A percentile compares a stretch with the other conserved stretches of the same genome.
Evolutionary conservation across 2,888 invertebrate genomes (phyloP).

Genomic region (Drosophila nr. perissopoda): DNA sequence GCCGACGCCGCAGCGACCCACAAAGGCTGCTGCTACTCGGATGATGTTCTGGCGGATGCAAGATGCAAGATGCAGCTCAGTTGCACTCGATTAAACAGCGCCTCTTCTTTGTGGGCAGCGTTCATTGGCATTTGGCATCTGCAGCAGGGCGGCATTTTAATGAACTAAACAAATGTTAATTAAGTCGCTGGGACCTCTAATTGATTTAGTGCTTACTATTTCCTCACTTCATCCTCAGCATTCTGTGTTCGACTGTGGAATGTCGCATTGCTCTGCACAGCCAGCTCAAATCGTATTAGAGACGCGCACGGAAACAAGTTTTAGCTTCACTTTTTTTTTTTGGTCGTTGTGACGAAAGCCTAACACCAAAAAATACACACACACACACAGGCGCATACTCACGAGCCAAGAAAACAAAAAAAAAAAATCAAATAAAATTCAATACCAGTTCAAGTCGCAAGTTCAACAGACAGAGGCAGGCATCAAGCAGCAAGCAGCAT

Average conservation of each 20-base stretch:
- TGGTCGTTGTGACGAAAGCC: slow-evolving; percentile 55
- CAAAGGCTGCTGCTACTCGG: slow-evolving; percentile 50
- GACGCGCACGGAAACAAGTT: slow-evolving; percentile 65
- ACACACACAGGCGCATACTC: background rate
- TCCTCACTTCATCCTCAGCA: slow-evolving; percentile 37
- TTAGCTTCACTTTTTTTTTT: slow-evolving; percentile 24
- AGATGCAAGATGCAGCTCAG: slow-evolving; percentile 9
- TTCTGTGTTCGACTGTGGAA: slow-evolving; percentile 15
- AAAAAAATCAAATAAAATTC: slow-evolving; percentile 49
- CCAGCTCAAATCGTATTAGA: slow-evolving; percentile 66
- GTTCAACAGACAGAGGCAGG: slow-evolving; percentile 57
- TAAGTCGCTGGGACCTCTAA: slow-evolving; percentile 66
- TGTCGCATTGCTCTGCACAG: slow-evolving; percentile 52
- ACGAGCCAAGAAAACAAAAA: slow-evolving; percentile 37
- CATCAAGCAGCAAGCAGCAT: slow-evolving; percentile 16
- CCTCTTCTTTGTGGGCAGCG: slow-evolving; percentile 63
- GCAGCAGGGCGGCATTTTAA: slow-evolving; percentile 48
- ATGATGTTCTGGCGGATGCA: slow-evolving; percentile 36
- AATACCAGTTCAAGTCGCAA: slow-evolving; percentile 68
- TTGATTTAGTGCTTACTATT: slow-evolving; percentile 60
- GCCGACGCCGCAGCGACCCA: slow-evolving; percentile 54
- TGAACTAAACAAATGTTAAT: slow-evolving; percentile 74
- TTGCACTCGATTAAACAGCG: slow-evolving; percentile 62
- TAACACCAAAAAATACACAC: slow-evolving; percentile 45
- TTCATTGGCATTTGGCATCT: slow-evolving; percentile 67